These are phyloP conservation scores for Amphiprion clarkii DNA, from an alignment of 2,797 vertebrate genomes.

Conservation along the genomic window DNA sequence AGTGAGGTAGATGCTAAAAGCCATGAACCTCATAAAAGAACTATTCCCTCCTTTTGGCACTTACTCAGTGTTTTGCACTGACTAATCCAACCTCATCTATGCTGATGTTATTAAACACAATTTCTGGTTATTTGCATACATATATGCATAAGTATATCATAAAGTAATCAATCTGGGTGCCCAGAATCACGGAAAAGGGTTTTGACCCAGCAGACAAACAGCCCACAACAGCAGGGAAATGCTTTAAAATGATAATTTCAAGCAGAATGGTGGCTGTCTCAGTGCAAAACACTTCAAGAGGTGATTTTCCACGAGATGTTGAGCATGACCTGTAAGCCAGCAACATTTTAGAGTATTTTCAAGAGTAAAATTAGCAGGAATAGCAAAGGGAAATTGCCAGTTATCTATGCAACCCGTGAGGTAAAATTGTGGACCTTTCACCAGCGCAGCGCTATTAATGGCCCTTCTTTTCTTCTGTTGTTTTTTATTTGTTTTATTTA, in stretches of 20 bases:
- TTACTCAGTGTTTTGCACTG: background rate
- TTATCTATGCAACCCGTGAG: slow-evolving; percentile 4
- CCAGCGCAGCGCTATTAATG: background rate
- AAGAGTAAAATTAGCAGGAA: slow-evolving; percentile 33
- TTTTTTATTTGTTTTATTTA: too few species aligned
- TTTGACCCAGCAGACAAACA: slow-evolving; percentile 16
- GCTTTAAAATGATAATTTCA: slow-evolving; percentile 21
- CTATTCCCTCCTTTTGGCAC: background rate
- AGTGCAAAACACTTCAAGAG: slow-evolving; percentile 3
- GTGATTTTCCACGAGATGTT: slow-evolving; percentile 18
- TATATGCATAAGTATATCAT: background rate
- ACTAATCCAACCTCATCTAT: background rate
- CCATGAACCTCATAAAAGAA: background rate
- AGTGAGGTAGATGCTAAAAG: background rate
- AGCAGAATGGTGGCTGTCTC: background rate
- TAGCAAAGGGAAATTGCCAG: background rate
- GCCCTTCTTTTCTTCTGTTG: background rate
- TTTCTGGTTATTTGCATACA: background rate
- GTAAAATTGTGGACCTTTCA: slow-evolving; percentile 11
- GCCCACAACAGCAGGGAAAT: background rate
- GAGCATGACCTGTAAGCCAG: slow-evolving; percentile 23
- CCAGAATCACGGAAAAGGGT: background rate
- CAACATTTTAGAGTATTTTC: slow-evolving; percentile 21
- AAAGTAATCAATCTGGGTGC: slow-evolving; percentile 7
- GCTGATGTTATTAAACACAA: background rate